A percentile compares a stretch with the other conserved stretches of the same genome.
Conservation (phyloP, 2,797 vertebrate species). For the Etheostoma nigrum region DNA sequence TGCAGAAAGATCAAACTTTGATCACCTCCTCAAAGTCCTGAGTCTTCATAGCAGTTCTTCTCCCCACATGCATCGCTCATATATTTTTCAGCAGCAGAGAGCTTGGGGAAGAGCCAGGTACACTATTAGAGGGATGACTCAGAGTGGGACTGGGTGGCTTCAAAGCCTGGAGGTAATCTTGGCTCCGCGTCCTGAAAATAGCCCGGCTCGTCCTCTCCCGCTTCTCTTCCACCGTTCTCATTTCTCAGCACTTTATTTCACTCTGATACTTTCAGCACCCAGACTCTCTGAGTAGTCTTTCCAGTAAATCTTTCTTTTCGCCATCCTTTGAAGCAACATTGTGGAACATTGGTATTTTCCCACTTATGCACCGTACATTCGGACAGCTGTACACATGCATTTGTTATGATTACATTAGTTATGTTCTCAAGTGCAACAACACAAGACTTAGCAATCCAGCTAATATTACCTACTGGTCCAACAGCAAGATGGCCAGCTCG, state of each 20-base stretch:
- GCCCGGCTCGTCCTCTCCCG: constrained; percentile 12
- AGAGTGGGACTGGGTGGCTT: constrained; percentile 46
- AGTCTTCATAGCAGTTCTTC: constrained; percentile 7
- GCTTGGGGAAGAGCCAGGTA: constrained; percentile 63
- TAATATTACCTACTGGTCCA: no score
- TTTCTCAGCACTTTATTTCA: constrained; percentile 9
- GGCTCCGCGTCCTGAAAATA: constrained; percentile 56
- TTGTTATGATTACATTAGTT: no score
- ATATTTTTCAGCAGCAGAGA: constrained; percentile 67
- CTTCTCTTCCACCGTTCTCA: not conserved
- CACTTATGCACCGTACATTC: no score
- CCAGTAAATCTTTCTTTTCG: not conserved
- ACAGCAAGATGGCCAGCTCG: no score
- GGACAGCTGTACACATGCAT: no score
- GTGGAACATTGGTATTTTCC: no score
- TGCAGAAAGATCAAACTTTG: constrained; percentile 28
- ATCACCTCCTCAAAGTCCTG: constrained; percentile 48
- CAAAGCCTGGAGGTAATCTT: constrained; percentile 62
- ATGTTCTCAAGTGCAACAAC: no score
- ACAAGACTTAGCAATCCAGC: no score
- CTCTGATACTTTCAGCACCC: not conserved
- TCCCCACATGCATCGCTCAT: constrained; percentile 61
- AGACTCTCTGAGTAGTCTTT: not conserved
- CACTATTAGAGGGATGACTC: constrained; percentile 66
- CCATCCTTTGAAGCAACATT: not conserved